These are phyloP conservation scores for Oncorhynchus kisutch DNA, from an alignment of 2,113 vertebrate species.

Conservation along the genomic window DNA sequence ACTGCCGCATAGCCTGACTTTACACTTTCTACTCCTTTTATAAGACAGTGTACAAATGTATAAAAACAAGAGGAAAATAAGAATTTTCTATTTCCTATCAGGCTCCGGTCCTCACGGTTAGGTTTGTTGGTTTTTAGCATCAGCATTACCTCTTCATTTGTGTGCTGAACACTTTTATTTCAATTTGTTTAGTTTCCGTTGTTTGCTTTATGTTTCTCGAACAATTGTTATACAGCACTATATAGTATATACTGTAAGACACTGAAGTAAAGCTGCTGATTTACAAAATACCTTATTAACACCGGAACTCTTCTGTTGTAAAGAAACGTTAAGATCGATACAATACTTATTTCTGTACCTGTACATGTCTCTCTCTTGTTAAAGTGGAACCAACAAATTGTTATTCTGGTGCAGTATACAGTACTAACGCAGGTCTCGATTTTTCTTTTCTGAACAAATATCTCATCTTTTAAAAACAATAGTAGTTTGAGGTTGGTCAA, in stretches of 20 bases:
- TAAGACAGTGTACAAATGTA: constrained; percentile 94
- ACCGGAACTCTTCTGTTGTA: constrained; percentile 56
- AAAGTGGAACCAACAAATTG: constrained; percentile 25
- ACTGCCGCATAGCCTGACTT: constrained; percentile 92
- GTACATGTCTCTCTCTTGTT: constrained; percentile 47
- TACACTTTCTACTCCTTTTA: constrained; percentile 89
- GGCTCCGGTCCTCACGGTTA: constrained; percentile 74
- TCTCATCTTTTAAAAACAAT: too few species aligned
- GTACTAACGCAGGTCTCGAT: not conserved
- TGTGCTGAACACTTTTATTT: constrained; percentile 85
- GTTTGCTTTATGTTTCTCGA: constrained; percentile 83
- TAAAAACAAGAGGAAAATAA: constrained; percentile 65
- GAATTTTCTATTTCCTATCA: constrained; percentile 95
- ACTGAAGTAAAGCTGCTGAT: constrained; percentile 87
- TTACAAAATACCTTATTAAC: constrained; percentile 82
- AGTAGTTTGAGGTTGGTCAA: too few species aligned
- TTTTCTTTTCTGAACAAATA: too few species aligned
- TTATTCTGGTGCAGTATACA: constrained; percentile 14
- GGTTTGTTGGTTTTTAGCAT: constrained; percentile 77
- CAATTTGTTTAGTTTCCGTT: constrained; percentile 70
- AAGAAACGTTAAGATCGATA: constrained; percentile 57
- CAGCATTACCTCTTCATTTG: constrained; percentile 86
- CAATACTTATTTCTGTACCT: constrained; percentile 53
- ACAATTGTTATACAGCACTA: constrained; percentile 81
- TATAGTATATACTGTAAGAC: constrained; percentile 73